Evolutionary conservation across 2,888 invertebrate species (phyloP).

Genomic region (Stratiomys singularior): DNA sequence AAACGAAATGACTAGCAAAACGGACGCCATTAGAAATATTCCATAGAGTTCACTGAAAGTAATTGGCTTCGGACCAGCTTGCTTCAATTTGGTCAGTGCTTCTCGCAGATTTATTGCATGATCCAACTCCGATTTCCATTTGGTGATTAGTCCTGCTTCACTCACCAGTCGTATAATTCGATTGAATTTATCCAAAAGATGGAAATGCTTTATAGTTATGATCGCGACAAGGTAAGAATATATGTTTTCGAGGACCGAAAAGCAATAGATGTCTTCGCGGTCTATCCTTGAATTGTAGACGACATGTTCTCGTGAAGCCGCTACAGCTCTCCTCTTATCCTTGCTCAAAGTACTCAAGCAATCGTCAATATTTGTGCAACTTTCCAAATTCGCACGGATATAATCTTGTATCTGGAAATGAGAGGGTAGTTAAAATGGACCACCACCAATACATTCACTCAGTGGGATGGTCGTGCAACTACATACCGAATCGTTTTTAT

Average conservation of each 20-base stretch:
- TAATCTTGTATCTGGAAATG: conserved; percentile 58
- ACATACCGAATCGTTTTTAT: conserved; percentile 60
- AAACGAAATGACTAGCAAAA: conserved; percentile 54
- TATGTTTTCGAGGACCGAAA: conserved; percentile 61
- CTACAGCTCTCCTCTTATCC: conserved; percentile 59
- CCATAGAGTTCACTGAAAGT: conserved; percentile 58
- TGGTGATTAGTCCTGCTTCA: conserved; percentile 63
- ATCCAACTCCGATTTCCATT: conserved; percentile 62
- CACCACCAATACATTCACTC: no score
- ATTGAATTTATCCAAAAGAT: conserved; percentile 62
- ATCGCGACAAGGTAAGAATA: conserved; percentile 62
- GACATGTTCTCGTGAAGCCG: conserved; percentile 61
- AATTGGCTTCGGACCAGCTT: conserved; percentile 49
- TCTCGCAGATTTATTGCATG: conserved; percentile 57
- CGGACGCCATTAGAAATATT: conserved; percentile 56
- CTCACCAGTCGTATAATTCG: conserved; percentile 60
- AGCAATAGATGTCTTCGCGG: conserved; percentile 61
- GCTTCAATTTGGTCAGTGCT: neutral
- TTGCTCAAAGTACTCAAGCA: conserved; percentile 59
- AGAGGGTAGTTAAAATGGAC: no score
- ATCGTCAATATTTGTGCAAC: conserved; percentile 61
- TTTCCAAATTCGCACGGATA: conserved; percentile 60
- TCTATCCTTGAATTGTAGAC: conserved; percentile 61
- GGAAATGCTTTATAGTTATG: conserved; percentile 61
- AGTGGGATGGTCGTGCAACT: no score